Percentiles rank a stretch among this genome's conserved stretches.
Conservation (phyloP, 2,797 vertebrate genomes). For the Coilia nasus region DNA sequence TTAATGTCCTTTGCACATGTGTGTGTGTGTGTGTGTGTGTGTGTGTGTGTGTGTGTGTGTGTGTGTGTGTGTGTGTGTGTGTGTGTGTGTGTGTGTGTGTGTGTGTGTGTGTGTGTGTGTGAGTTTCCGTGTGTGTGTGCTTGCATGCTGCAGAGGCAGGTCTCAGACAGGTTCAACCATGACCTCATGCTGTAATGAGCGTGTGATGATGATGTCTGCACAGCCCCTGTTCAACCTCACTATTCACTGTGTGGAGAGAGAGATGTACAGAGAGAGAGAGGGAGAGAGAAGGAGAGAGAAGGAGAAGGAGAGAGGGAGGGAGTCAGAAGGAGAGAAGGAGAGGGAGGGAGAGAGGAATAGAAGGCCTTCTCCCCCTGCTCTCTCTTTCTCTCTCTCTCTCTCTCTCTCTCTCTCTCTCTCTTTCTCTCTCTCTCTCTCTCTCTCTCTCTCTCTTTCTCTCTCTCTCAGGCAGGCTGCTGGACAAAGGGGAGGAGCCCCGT, state of each 20-base stretch:
- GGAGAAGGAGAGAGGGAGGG: neutral
- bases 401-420: neutral
- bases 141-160: neutral
- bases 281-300: neutral
- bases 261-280: neutral
- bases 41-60: neutral
- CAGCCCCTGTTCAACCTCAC: constrained; percentile 7
- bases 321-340: neutral
- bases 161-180: constrained; percentile 22
- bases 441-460: neutral
- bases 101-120: neutral
- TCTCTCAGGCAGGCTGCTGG: constrained; percentile 8
- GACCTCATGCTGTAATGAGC: constrained; percentile 19
- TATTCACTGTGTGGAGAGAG: neutral
- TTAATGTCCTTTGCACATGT: too few species aligned
- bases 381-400: neutral
- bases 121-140: neutral
- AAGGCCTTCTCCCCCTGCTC: neutral
- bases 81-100: neutral
- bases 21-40: neutral
- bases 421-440: neutral
- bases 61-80: neutral
- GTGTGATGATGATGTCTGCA: constrained; percentile 17
- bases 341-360: too few species aligned
- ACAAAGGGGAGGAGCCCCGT: neutral